These are phyloP conservation scores for Folsomia candida DNA, from an alignment of 2,888 invertebrate genomes.

Conservation along the genomic window DNA sequence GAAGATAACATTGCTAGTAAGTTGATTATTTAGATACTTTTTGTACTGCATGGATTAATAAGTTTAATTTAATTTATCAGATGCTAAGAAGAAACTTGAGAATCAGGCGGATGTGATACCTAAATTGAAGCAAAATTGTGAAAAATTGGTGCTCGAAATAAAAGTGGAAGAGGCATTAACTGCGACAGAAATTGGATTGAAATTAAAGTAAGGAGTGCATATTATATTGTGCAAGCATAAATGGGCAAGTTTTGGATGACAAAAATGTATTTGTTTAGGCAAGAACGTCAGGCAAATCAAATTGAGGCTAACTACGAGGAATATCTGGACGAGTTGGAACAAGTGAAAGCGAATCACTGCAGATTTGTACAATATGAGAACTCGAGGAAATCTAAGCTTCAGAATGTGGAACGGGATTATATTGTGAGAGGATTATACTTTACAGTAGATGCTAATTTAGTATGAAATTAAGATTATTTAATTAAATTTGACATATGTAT, in stretches of 20 bases:
- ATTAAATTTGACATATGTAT: too few relatives aligned
- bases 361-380: not conserved
- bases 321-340: not conserved
- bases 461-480: too few relatives aligned
- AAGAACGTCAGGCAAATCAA: not conserved
- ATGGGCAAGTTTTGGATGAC: too few relatives aligned
- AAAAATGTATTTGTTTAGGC: not conserved
- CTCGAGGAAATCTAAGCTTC: not conserved
- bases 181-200: not conserved
- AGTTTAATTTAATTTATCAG: not conserved
- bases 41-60: not conserved
- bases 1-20: not conserved
- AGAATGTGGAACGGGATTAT: not conserved
- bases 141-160: not conserved
- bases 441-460: too few relatives aligned
- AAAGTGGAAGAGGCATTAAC: not conserved
- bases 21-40: not conserved
- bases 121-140: not conserved
- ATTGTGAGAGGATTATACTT: too few relatives aligned
- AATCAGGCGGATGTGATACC: not conserved
- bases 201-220: not conserved
- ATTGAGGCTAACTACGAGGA: not conserved
- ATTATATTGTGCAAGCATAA: not conserved
- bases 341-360: not conserved
- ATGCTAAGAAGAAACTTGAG: too few relatives aligned